Conservation (phyloP, 1,140 invertebrate species). For the Brachionus asplanchnoidis region DNA sequence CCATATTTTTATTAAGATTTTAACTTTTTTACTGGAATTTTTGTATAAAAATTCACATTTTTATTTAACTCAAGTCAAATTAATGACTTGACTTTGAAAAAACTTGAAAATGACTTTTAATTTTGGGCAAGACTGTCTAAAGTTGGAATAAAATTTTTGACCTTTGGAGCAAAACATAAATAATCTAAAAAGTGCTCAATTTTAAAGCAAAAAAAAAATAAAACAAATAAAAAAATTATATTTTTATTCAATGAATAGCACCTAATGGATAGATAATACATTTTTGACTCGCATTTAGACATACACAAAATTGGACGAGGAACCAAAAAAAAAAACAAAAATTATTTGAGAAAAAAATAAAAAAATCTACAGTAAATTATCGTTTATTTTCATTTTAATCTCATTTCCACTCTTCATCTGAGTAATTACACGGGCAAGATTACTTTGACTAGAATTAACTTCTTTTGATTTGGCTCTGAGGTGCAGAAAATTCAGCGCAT, state of each 20-base stretch:
- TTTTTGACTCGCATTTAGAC: not conserved
- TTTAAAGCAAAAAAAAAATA: not conserved
- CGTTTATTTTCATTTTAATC: slow-evolving; percentile 22
- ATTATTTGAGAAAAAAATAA: not conserved
- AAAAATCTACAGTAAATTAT: not conserved
- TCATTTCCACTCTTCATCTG: slow-evolving; percentile 1
- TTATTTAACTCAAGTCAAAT: too few relatives aligned
- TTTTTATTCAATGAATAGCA: not conserved
- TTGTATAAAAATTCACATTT: too few relatives aligned
- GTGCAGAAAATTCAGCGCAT: not conserved
- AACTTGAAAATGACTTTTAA: too few relatives aligned
- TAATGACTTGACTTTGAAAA: too few relatives aligned
- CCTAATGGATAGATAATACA: not conserved
- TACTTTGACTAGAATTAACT: not conserved
- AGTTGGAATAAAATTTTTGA: too few relatives aligned
- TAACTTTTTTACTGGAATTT: too few relatives aligned
- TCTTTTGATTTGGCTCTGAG: not conserved
- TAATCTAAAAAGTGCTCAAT: not conserved
- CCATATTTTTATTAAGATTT: too few relatives aligned
- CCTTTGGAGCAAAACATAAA: too few relatives aligned
- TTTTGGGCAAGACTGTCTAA: too few relatives aligned
- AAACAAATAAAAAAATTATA: not conserved
- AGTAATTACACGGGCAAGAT: not conserved
- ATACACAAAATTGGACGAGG: not conserved
- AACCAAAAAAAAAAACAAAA: not conserved